Percentiles rank a stretch among this genome's conserved stretches.
Evolutionary conservation across 2,888 invertebrate species (phyloP).

Genomic region (Nysson spinosus): DNA sequence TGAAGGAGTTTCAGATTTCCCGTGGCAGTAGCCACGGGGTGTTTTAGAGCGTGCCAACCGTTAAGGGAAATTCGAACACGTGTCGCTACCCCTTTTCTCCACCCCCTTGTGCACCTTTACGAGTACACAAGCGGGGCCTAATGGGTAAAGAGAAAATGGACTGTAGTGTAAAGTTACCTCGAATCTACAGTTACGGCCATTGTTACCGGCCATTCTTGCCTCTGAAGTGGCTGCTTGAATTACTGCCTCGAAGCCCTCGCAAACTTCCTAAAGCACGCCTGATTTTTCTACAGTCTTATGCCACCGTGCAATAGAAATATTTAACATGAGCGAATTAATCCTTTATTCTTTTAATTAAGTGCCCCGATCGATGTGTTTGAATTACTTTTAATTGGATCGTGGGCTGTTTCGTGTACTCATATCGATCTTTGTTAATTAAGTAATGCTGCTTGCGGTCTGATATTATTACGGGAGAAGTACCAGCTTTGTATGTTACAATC

Average conservation of each 20-base stretch:
- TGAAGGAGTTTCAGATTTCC: conserved; percentile 43
- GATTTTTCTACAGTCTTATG: too few species aligned
- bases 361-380: too few species aligned
- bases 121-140: conserved; percentile 27
- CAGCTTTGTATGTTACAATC: too few species aligned
- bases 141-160: conserved; percentile 54
- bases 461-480: too few species aligned
- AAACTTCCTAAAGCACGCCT: conserved; percentile 21
- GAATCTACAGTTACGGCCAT: conserved; percentile 67
- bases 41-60: conserved; percentile 31
- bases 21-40: conserved; percentile 41
- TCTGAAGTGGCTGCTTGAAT: conserved; percentile 64
- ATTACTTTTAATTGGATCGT: too few species aligned
- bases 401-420: too few species aligned
- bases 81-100: conserved; percentile 41
- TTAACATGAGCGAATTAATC: too few species aligned
- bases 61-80: conserved; percentile 57
- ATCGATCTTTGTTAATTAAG: too few species aligned
- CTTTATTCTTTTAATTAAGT: too few species aligned
- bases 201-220: conserved; percentile 59
- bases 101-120: conserved; percentile 4
- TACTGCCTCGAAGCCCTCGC: conserved; percentile 50
- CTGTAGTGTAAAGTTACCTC: conserved; percentile 67
- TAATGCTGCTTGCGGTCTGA: too few species aligned
- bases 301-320: too few species aligned